Conservation (phyloP, 2,797 vertebrate genomes). For the Mus minutoides region DNA sequence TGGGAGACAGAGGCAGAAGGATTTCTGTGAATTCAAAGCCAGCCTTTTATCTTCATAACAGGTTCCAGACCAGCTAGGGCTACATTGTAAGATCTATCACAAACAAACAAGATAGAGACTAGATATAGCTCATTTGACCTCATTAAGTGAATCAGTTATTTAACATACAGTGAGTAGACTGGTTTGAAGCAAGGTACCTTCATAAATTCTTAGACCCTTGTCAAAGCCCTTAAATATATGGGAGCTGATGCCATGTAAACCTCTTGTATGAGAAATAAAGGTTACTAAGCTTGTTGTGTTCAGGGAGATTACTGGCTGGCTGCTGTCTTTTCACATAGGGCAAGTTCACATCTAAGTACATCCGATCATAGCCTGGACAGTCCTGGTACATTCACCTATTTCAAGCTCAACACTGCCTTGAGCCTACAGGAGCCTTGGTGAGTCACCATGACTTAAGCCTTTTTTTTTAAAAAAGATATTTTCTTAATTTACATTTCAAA, state of each 20-base stretch:
- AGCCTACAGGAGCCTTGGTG: not conserved
- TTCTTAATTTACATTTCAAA: too few relatives aligned
- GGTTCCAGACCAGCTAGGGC: not conserved
- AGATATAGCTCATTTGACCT: not conserved
- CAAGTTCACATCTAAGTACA: slow-evolving; percentile 21
- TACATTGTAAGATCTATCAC: not conserved
- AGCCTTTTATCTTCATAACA: not conserved
- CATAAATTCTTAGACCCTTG: slow-evolving; percentile 18
- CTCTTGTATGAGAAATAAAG: not conserved
- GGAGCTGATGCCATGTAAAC: not conserved
- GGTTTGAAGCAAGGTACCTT: not conserved
- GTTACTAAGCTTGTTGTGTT: slow-evolving; percentile 18
- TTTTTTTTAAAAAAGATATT: too few relatives aligned
- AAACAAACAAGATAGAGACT: not conserved
- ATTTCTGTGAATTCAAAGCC: not conserved
- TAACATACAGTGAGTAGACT: not conserved
- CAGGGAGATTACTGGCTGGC: not conserved
- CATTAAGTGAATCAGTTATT: slow-evolving; percentile 33
- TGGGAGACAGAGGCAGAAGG: not conserved
- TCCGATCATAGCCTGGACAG: not conserved
- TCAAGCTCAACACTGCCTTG: not conserved
- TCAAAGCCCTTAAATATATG: slow-evolving; percentile 4
- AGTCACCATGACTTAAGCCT: not conserved
- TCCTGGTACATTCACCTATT: not conserved
- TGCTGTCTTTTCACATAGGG: not conserved